Base-by-base conservation (phyloP, 2,888 invertebrate species). In the Drosophila limbata region DNA sequence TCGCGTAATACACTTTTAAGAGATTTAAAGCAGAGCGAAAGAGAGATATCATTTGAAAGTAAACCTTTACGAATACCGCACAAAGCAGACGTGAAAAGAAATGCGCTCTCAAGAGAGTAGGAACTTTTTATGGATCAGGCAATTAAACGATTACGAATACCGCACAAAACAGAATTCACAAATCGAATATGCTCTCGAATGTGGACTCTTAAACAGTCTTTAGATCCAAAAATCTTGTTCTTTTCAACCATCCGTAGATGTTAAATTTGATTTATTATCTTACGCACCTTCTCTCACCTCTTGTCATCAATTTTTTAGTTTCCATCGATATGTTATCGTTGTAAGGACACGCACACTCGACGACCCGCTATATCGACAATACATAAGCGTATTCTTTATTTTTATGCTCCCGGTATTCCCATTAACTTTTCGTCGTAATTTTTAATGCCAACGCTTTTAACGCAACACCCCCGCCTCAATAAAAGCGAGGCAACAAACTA, bases 401-500 rank as follows among this genome's bases (percentile, higher is more conserved):
- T 79, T 79, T 81, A 59, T 53, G 66, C 56, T 13, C 59, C 60
- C 81, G 72, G 75, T 69, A 78, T 81, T 76, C 71, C 69, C 83
- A 79, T 88, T 82, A 85, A 85, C 53, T 59, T 74, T 69, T 47
- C 65, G 61, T 80, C 81, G 80, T 83, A 64, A 71, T 69, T 80
- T 83, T 88, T 73, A 78, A 80, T 88, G 77, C 57, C 72, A 68
- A 66, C 68, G 76, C 81, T 81, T 79, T 82, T 84, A 84, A 51
- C 70, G 65, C 69, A 72, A 64, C 47, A 31, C 53, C 50, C 53
- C 45, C 55, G 39, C 42, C 44, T 9, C 42, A 66, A 72, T 67
- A 68, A 85, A 69, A 68, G 47, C 9, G 6, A 13, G 68, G 66
- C 69, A 74, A 75, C 86, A 80, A 84, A 86, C 83, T 85, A 83